A percentile compares a stretch with the other conserved stretches of the same genome.
phyloP scores from a whole-genome alignment of 2,113 vertebrate species.

The Origma solitaria region DNA sequence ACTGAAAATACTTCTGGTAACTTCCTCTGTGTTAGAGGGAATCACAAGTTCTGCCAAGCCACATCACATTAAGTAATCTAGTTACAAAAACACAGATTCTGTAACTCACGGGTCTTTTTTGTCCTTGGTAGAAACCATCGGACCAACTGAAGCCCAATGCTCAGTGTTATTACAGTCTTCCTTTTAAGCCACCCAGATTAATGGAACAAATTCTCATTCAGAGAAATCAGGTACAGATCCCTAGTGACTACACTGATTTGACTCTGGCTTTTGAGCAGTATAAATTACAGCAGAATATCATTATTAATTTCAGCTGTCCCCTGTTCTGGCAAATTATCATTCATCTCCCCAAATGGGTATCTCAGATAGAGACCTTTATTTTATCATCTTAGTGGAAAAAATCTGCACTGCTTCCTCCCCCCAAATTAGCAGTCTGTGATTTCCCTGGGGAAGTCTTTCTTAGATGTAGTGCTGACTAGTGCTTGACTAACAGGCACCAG shows the following conservation, averaged over 20 bases:
- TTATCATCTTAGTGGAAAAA: neutral
- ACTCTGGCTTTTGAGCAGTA: neutral
- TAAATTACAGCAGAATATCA: neutral
- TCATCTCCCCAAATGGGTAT: neutral
- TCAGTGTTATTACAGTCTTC: neutral
- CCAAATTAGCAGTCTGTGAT: neutral
- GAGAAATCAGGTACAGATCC: constrained; percentile 3
- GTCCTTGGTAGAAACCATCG: neutral
- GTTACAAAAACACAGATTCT: neutral
- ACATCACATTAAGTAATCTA: neutral
- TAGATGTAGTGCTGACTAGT: neutral
- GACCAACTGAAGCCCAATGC: neutral
- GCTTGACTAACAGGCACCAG: neutral
- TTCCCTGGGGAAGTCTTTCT: neutral
- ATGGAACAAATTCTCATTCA: neutral
- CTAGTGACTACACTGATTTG: neutral
- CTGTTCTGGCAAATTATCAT: neutral
- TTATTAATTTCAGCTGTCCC: constrained; percentile 9
- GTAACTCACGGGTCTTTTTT: neutral
- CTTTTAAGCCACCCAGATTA: neutral
- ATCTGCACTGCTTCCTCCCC: neutral
- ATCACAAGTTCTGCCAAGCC: neutral
- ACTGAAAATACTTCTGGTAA: neutral
- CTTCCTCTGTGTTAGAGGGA: neutral
- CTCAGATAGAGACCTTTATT: constrained; percentile 24